A percentile compares a stretch with the other conserved stretches of the same genome.
These are phyloP conservation scores for Hyperoodon ampullatus DNA, from an alignment of 2,113 vertebrate genomes.

Conservation along the genomic window DNA sequence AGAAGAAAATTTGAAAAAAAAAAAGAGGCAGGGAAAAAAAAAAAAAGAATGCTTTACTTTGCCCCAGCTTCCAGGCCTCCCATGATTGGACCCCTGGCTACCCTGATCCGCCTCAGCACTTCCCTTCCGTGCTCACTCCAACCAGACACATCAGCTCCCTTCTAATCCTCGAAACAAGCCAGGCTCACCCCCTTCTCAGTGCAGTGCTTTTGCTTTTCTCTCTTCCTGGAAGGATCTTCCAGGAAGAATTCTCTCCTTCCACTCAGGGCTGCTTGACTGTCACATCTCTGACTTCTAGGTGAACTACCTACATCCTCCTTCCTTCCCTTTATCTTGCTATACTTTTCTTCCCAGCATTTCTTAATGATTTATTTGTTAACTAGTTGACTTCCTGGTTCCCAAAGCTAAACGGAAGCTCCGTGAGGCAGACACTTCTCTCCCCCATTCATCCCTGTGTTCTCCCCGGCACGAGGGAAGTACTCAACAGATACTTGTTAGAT, in stretches of 20 bases:
- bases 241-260: background rate
- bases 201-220: background rate
- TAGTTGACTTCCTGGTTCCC: background rate
- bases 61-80: background rate
- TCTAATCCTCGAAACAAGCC: background rate
- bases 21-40: no score
- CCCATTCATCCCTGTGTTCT: background rate
- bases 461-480: background rate
- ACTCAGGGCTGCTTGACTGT: background rate
- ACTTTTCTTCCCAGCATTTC: background rate
- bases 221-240: background rate
- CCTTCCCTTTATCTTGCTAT: background rate
- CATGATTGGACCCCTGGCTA: background rate
- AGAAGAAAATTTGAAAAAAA: no score
- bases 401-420: background rate
- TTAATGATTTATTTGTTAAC: background rate
- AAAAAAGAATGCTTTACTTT: background rate
- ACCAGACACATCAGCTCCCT: background rate
- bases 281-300: background rate
- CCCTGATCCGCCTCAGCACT: background rate
- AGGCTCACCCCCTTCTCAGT: background rate
- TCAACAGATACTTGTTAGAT: background rate
- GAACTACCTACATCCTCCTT: background rate
- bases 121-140: background rate
- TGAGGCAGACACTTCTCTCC: background rate